These are phyloP conservation scores for Eupithecia inturbata DNA, from an alignment of 2,888 invertebrate genomes.

Conservation along the genomic window DNA sequence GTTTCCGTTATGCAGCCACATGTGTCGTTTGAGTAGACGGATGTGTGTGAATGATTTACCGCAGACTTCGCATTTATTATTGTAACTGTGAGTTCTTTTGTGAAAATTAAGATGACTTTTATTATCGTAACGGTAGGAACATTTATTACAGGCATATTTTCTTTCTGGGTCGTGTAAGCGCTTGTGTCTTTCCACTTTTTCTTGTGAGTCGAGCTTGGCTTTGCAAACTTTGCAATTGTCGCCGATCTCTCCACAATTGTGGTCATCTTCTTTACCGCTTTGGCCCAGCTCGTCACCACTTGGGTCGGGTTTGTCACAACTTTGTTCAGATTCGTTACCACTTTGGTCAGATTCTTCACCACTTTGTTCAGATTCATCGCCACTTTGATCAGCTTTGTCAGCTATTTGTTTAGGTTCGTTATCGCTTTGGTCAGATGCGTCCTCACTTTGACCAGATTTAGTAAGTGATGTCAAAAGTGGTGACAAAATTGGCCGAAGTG, in stretches of 20 bases:
- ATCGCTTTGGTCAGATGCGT: background rate
- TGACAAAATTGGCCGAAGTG: no score
- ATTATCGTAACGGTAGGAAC: background rate
- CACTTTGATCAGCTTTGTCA: no score
- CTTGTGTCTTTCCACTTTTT: background rate
- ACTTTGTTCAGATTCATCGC: no score
- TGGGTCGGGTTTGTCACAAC: background rate
- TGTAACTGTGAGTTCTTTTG: conserved; percentile 2
- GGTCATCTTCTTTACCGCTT: background rate
- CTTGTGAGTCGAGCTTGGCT: background rate
- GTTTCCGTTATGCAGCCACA: background rate
- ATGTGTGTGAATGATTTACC: background rate
- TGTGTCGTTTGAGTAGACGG: background rate
- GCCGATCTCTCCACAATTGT: background rate
- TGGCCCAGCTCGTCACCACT: background rate
- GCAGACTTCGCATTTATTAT: conserved; percentile 5
- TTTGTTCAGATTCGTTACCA: background rate
- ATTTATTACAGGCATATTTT: background rate
- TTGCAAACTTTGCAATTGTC: conserved; percentile 4
- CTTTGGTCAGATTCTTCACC: background rate
- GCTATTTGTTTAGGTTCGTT: background rate
- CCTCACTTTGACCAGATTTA: no score
- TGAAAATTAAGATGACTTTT: background rate
- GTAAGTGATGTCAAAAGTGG: no score
- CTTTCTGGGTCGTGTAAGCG: background rate